Evolutionary conservation across 1,140 invertebrate species (phyloP), one percentile per base, ranked within the genome.

Genomic region (Globodera ellingtonae): DNA sequence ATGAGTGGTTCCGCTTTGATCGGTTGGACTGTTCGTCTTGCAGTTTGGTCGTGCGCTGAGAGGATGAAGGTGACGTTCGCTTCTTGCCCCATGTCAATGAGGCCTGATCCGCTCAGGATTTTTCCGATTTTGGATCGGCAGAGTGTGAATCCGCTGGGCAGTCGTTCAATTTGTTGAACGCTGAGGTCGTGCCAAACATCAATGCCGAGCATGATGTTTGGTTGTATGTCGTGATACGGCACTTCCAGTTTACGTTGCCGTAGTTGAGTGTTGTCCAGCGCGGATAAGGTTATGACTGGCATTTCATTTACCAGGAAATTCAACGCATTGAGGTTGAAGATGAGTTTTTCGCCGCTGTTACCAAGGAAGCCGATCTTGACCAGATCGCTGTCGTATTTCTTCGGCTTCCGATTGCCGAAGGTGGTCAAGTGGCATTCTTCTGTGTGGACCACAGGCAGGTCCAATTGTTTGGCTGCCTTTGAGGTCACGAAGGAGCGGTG

Each of bases 341-440:
- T 71, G 13, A 71, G 46, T 71, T 71, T 71, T n/a, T 71, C 70
- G 4, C 70, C 70, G 15, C 13, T 50, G 15, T n/a, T 46, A 7
- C 70, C 15, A 7, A 71, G 70, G 18, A 71, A 21, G 50, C 50
- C 50, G 50, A 71, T 15, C 50, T 50, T 15, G 15, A 71, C 70
- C 50, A 71, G 21, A 7, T 71, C 70, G 21, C 70, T 71, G 15
- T 4, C n/a, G 21, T 71, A 71, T 71, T 71, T 50, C n/a, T 71
- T 71, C 5, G 70, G 13, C 15, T 71, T 71, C n/a, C n/a, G n/a
- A n/a, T n/a, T n/a, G n/a, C n/a, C n/a, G n/a, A n/a, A n/a, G n/a
- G n/a, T n/a, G n/a, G 70, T 71, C 13, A 71, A 7, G 46, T 21
- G 13, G 50, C 70, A 71, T 18, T 15, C 50, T 71, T 71, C 70